Conservation (phyloP, 2,888 invertebrate genomes). For the Incurvaria masculella region DNA sequence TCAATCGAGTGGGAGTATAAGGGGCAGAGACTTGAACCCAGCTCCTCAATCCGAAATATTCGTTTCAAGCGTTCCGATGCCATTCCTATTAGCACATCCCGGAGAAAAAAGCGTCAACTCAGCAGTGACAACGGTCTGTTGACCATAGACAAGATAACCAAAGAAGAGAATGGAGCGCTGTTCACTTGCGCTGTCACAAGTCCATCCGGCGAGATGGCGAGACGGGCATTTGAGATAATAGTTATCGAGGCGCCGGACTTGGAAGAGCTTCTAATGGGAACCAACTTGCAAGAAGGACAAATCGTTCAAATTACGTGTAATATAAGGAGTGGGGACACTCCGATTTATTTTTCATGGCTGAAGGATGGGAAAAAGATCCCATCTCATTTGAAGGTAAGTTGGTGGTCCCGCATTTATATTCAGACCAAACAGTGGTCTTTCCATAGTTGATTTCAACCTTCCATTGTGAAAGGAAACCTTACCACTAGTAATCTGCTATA, state of each 20-base stretch:
- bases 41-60: conserved; percentile 33
- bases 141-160: conserved; percentile 59
- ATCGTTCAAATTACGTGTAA: conserved; percentile 81
- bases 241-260: conserved; percentile 74
- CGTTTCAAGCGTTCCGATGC: conserved; percentile 34
- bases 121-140: conserved; percentile 55
- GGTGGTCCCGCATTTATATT: no score
- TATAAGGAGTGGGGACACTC: conserved; percentile 67
- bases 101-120: conserved; percentile 26
- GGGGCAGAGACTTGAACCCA: conserved; percentile 35
- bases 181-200: conserved; percentile 78
- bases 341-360: conserved; percentile 68
- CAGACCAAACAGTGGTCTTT: no score
- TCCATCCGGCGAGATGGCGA: conserved; percentile 72
- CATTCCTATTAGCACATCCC: conserved; percentile 26
- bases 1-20: conserved; percentile 52
- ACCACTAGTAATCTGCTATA: no score
- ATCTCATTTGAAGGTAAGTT: conserved; percentile 62
- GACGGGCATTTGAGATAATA: conserved; percentile 67
- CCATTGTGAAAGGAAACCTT: no score
- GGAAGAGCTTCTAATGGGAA: conserved; percentile 77
- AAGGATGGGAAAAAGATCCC: conserved; percentile 65
- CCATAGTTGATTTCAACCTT: no score
- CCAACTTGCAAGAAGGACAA: conserved; percentile 78
- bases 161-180: conserved; percentile 66